Percentiles rank a stretch among this genome's conserved stretches.
phyloP scores from a whole-genome alignment of 2,797 vertebrate species.

The Lepilemur ruficaudatus region DNA sequence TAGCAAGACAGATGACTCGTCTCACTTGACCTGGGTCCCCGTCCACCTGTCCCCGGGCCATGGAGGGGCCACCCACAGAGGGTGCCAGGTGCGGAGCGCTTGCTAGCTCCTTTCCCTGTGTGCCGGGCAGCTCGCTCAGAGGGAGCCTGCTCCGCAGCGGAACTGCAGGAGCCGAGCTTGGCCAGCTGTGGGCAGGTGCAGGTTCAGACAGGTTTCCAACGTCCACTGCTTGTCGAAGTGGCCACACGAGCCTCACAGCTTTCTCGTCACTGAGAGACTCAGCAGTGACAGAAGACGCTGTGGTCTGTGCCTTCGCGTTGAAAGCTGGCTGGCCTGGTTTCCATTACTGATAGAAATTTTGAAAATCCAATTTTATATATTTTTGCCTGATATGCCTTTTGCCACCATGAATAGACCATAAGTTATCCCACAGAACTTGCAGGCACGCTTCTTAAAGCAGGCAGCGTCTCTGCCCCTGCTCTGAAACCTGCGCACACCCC shows the following conservation, averaged over 20 bases:
- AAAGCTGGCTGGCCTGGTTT: not conserved
- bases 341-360: not conserved
- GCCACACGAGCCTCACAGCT: rapidly evolving
- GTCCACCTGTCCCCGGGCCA: not conserved
- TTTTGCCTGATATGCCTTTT: not conserved
- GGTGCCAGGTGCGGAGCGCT: too few species aligned
- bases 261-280: rapidly evolving
- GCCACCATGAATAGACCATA: not conserved
- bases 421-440: rapidly evolving
- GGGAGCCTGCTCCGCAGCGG: not conserved
- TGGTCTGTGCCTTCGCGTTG: too few species aligned
- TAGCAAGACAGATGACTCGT: not conserved
- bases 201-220: rapidly evolving
- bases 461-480: not conserved
- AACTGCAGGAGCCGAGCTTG: too few species aligned
- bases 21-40: not conserved
- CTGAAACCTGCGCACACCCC: not conserved
- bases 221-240: rapidly evolving
- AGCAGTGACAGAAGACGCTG: rapidly evolving
- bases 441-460: not conserved
- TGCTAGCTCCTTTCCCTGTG: not conserved
- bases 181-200: too few species aligned
- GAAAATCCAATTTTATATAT: not conserved
- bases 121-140: not conserved
- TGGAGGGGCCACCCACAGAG: too few species aligned